Percentiles rank a stretch among this genome's conserved stretches.
These are phyloP conservation scores for Xenopus laevis DNA, from an alignment of 2,113 vertebrate genomes.

Conservation along the genomic window DNA sequence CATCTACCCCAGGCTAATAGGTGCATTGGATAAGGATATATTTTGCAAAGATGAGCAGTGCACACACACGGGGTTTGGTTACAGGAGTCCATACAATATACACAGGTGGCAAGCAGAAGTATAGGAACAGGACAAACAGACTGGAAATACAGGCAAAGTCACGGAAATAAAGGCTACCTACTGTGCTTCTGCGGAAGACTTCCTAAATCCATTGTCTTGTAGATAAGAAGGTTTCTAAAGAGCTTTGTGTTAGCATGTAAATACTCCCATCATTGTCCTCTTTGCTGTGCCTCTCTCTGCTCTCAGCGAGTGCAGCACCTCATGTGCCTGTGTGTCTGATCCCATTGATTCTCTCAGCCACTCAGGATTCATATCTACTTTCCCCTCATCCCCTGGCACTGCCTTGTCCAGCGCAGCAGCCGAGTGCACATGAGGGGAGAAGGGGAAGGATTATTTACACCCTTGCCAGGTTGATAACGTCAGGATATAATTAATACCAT, in stretches of 20 bases:
- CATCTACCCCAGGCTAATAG: background rate
- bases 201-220: conserved; percentile 71
- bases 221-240: conserved; percentile 40
- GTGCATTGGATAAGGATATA: background rate
- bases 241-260: conserved; percentile 44
- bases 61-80: conserved; percentile 10
- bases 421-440: conserved; percentile 24
- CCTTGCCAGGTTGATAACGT: conserved; percentile 52
- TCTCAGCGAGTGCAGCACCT: conserved; percentile 36
- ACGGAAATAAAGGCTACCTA: conserved; percentile 67
- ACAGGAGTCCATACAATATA: background rate
- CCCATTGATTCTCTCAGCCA: conserved; percentile 55
- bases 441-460: conserved; percentile 51
- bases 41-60: background rate
- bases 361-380: conserved; percentile 54
- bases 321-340: conserved; percentile 46
- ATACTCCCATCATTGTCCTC: conserved; percentile 51
- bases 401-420: conserved; percentile 40
- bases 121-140: conserved; percentile 10
- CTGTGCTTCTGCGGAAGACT: conserved; percentile 67
- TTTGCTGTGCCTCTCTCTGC: conserved; percentile 48
- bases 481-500: conserved; percentile 18
- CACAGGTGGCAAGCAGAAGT: conserved; percentile 29
- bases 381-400: conserved; percentile 24
- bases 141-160: conserved; percentile 3